Evolutionary conservation across 2,888 invertebrate genomes (phyloP).

Genomic region (Nephrotoma appendiculata): DNA sequence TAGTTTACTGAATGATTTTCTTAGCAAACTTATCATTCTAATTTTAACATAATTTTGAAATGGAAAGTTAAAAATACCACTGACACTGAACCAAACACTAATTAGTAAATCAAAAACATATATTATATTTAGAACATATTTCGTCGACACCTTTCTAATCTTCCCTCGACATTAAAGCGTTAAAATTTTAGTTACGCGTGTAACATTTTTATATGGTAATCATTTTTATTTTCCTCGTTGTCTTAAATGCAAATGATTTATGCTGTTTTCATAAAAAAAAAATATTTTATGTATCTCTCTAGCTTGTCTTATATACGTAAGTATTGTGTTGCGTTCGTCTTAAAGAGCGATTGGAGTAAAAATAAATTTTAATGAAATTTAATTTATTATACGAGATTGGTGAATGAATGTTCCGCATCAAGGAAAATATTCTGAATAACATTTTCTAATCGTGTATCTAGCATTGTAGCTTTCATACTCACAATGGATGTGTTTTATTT

Average conservation of each 20-base stretch:
- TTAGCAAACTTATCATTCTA: too few species aligned
- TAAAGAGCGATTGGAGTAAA: neutral
- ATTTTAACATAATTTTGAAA: too few species aligned
- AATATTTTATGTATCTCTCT: neutral
- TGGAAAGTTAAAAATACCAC: too few species aligned
- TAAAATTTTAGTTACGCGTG: neutral
- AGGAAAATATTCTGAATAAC: neutral
- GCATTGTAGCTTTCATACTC: neutral
- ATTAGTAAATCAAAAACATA: too few species aligned
- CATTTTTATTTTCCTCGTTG: neutral
- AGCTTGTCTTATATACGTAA: neutral
- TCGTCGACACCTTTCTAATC: neutral
- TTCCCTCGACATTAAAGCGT: neutral
- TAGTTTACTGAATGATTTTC: too few species aligned
- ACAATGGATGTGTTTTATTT: neutral
- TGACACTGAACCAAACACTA: too few species aligned
- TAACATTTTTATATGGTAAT: neutral
- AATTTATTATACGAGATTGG: neutral
- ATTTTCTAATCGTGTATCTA: neutral
- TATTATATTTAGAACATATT: neutral
- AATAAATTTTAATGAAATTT: neutral
- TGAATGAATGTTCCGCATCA: neutral
- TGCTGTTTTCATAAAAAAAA: neutral
- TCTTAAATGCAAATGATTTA: neutral
- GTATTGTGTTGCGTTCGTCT: neutral